Evolutionary conservation across 2,113 vertebrate species (phyloP).

Genomic region (Xiphorhynchus elegans): DNA sequence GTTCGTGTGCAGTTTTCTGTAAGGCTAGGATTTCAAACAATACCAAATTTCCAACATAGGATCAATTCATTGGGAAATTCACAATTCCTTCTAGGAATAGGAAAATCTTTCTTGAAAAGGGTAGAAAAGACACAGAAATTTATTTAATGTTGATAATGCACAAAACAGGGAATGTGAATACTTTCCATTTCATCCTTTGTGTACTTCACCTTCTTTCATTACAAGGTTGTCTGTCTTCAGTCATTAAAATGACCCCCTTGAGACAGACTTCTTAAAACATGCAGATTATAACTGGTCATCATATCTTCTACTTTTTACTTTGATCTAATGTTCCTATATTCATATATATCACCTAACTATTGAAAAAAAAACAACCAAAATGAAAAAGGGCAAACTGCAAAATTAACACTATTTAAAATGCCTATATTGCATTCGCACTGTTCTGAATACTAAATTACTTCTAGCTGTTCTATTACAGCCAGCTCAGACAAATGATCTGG

Average conservation of each 20-base stretch:
- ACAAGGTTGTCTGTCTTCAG: neutral
- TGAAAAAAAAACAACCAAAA: neutral
- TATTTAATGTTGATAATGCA: neutral
- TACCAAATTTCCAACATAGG: neutral
- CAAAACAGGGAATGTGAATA: neutral
- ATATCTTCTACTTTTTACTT: neutral
- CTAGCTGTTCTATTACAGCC: neutral
- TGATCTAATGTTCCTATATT: neutral
- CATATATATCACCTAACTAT: neutral
- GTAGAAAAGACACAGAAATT: neutral
- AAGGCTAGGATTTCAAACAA: neutral
- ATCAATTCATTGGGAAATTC: neutral
- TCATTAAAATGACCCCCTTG: neutral
- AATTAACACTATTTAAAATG: slow-evolving; percentile 22
- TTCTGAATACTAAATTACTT: slow-evolving; percentile 47
- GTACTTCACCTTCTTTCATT: neutral
- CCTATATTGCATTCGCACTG: neutral
- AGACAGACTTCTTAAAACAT: neutral
- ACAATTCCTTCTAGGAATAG: neutral
- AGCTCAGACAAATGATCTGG: slow-evolving; percentile 8
- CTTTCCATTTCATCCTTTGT: neutral
- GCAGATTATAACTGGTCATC: neutral
- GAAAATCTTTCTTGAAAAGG: fast-evolving
- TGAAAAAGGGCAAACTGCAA: neutral
- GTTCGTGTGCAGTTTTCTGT: neutral